Evolutionary conservation across 2,113 vertebrate genomes (phyloP).

Genomic region (Cebus imitator): DNA sequence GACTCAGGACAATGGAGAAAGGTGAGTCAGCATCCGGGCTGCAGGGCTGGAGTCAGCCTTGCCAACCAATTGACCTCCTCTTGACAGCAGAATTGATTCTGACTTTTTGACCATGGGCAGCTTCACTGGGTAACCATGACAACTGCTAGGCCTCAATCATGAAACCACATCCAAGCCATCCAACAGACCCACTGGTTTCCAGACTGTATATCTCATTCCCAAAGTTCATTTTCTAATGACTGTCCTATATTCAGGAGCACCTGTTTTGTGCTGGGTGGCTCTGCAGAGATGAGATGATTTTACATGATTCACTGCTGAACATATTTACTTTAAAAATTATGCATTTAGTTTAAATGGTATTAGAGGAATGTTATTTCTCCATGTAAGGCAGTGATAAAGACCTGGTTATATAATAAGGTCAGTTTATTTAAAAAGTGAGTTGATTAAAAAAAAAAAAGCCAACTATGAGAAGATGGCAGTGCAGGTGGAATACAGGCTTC

Average conservation of each 20-base stretch:
- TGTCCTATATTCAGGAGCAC: neutral
- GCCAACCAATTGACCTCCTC: conserved; percentile 38
- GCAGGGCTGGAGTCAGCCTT: neutral
- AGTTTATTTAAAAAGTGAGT: neutral
- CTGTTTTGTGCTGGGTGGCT: neutral
- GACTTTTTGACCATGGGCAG: neutral
- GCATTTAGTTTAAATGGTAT: neutral
- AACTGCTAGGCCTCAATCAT: neutral
- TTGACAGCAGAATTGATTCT: neutral
- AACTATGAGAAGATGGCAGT: neutral
- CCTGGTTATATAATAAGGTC: neutral
- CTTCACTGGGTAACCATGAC: conserved; percentile 4
- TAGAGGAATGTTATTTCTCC: neutral
- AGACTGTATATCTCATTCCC: neutral
- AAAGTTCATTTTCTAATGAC: neutral
- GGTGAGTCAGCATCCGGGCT: neutral
- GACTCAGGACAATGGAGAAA: neutral
- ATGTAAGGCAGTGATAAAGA: neutral
- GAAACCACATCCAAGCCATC: neutral
- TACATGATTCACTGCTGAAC: neutral
- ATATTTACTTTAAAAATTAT: neutral
- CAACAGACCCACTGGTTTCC: neutral
- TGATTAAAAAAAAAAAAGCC: neutral
- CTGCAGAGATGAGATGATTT: neutral
- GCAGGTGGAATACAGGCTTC: neutral